Conservation (phyloP, 2,113 vertebrate species). For the Aegypius monachus region DNA sequence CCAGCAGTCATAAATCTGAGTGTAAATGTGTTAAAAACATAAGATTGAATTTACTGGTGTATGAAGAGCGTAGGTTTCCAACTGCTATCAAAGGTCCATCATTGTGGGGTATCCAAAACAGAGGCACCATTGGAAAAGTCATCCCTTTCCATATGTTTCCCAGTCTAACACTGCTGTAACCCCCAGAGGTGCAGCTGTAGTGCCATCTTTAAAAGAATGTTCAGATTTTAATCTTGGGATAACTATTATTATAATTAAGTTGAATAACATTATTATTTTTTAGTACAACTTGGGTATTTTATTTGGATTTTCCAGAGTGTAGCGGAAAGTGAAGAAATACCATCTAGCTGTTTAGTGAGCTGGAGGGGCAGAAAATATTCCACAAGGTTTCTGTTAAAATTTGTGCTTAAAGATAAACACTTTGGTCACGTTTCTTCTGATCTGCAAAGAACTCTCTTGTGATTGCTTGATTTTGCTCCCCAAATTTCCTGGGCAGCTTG, state of each 20-base stretch:
- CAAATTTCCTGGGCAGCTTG: neutral
- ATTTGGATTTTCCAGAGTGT: neutral
- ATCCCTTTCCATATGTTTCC: neutral
- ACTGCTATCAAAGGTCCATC: neutral
- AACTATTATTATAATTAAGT: neutral
- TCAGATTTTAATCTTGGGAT: neutral
- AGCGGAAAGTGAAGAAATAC: neutral
- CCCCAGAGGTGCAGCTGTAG: neutral
- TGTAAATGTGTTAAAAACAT: neutral
- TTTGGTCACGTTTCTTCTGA: neutral
- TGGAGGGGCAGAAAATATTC: neutral
- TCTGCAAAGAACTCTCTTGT: neutral
- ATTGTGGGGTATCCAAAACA: neutral
- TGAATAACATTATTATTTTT: neutral
- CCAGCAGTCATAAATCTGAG: neutral
- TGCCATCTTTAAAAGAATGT: neutral
- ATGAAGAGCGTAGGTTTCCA: neutral
- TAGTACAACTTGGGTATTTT: neutral
- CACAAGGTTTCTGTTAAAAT: neutral
- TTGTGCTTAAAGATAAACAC: neutral
- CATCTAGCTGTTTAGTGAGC: neutral
- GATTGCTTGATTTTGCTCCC: neutral
- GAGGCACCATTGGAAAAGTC: neutral
- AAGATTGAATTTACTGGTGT: neutral
- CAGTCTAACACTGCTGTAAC: neutral